Percentiles rank a stretch among this genome's conserved stretches.
These are phyloP conservation scores for Hemicentrotus pulcherrimus DNA, from an alignment of 35 echinoderm and acorn worm species.

Conservation along the genomic window DNA sequence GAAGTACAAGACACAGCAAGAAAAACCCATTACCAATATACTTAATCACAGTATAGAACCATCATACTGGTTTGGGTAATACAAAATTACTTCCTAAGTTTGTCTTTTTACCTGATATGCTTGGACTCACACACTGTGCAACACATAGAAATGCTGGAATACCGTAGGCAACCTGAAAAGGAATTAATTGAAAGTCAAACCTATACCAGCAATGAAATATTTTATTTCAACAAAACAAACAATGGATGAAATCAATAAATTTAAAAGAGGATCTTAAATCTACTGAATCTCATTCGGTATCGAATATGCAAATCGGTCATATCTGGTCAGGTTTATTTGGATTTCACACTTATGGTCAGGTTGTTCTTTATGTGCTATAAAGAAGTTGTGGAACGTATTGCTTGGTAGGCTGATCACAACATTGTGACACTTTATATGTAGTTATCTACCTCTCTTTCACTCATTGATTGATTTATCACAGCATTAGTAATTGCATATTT, in stretches of 20 bases:
- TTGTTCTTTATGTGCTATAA: no score
- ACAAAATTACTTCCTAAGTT: background rate
- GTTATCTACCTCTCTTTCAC: no score
- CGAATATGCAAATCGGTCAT: background rate
- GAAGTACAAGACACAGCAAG: background rate
- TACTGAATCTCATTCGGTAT: background rate
- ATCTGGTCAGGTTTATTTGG: no score
- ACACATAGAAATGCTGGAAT: slow-evolving; percentile 26
- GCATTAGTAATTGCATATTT: no score
- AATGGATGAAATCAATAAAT: background rate
- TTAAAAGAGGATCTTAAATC: background rate
- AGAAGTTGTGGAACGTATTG: no score
- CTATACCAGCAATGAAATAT: background rate
- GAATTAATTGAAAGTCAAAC: background rate
- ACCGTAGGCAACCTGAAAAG: background rate
- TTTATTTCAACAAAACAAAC: background rate
- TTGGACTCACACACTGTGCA: background rate
- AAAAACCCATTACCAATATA: background rate
- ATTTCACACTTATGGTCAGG: no score
- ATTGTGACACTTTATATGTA: no score
- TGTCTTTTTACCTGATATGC: background rate
- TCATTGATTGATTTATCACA: no score
- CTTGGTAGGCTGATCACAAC: no score
- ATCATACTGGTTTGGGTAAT: background rate
- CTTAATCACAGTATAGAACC: background rate